phyloP scores from a whole-genome alignment of 2,888 invertebrate genomes.

The Sesia bembeciformis region DNA sequence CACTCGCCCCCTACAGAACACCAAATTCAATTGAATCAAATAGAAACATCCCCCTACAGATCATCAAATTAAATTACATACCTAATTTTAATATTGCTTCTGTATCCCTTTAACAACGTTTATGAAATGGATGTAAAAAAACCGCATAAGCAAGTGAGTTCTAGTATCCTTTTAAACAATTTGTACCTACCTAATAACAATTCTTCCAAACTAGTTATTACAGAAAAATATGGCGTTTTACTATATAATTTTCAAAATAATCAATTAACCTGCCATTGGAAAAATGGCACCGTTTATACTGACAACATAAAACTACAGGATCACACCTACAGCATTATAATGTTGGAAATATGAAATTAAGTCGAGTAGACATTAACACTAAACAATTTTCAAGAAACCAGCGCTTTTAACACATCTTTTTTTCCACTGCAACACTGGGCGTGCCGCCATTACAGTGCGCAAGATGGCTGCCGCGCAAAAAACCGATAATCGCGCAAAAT shows the following conservation, averaged over 20 bases:
- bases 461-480: conserved; percentile 48
- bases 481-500: conserved; percentile 38
- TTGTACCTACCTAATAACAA: neutral
- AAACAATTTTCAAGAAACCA: neutral
- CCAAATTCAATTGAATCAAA: no score
- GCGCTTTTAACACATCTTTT: conserved; percentile 4
- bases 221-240: neutral
- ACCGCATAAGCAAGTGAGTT: no score
- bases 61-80: no score
- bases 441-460: conserved; percentile 30
- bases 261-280: neutral
- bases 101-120: no score
- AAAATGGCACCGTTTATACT: neutral
- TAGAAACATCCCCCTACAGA: no score
- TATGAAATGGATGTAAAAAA: no score
- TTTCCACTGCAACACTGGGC: conserved; percentile 20
- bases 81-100: no score
- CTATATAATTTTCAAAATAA: neutral
- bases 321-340: no score
- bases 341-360: no score
- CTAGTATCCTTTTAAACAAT: neutral
- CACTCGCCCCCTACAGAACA: no score
- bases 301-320: neutral
- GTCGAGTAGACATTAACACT: neutral
- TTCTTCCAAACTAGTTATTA: neutral